Evolutionary conservation across 2,888 invertebrate genomes (phyloP).

Genomic region (Drosophila paranaensis): DNA sequence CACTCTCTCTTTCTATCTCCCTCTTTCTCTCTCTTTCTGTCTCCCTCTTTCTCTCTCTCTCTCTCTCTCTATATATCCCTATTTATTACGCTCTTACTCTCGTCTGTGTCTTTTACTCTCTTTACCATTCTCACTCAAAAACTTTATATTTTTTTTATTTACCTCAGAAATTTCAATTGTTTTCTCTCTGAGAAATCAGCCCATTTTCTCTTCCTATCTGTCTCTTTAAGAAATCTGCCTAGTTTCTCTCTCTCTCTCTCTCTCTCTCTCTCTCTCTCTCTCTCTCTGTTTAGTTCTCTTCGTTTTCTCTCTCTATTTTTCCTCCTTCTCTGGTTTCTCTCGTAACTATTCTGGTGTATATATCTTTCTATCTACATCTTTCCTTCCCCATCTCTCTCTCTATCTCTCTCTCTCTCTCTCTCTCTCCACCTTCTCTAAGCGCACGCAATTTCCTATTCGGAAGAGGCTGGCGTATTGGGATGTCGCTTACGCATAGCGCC

Average conservation of each 20-base stretch:
- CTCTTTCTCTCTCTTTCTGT: neutral
- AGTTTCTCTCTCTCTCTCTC: neutral
- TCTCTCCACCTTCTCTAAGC: no score
- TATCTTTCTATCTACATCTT: no score
- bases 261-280: neutral
- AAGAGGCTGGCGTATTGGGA: constrained; percentile 47
- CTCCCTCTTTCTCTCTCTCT: neutral
- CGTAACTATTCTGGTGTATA: no score
- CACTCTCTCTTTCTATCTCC: neutral
- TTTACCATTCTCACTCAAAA: neutral
- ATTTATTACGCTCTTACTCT: no score
- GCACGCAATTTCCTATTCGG: constrained; percentile 20
- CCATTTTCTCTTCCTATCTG: no score
- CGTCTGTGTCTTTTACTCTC: no score
- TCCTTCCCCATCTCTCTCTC: neutral
- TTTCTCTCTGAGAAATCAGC: no score
- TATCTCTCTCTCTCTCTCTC: neutral
- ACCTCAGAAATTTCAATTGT: neutral
- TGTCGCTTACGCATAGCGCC: constrained; percentile 33
- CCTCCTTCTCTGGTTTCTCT: no score
- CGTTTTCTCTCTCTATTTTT: neutral
- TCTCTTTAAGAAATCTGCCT: no score
- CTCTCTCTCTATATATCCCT: neutral
- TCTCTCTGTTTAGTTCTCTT: neutral
- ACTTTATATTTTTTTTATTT: neutral